A percentile compares a stretch with the other conserved stretches of the same genome.
Evolutionary conservation across 2,888 invertebrate genomes (phyloP).

Genomic region (Drosophila demipolita): DNA sequence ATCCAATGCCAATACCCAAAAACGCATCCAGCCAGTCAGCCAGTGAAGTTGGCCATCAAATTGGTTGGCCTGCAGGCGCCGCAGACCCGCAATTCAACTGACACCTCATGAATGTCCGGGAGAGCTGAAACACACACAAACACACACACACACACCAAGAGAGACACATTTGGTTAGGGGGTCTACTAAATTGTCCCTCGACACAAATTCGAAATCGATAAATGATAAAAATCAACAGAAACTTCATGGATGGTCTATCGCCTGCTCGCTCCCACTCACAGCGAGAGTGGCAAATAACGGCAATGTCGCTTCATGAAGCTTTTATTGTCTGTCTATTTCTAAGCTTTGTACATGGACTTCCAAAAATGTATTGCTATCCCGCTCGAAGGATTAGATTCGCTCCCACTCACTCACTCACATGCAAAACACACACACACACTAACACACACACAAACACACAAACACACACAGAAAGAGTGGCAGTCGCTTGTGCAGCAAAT

Average conservation of each 20-base stretch:
- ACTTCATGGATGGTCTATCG: slow-evolving; percentile 75
- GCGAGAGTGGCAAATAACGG: slow-evolving; percentile 60
- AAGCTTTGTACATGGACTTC: slow-evolving; percentile 79
- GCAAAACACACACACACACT: slow-evolving; percentile 8
- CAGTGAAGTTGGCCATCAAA: slow-evolving; percentile 69
- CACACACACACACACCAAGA: slow-evolving; percentile 24
- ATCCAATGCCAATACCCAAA: slow-evolving; percentile 35
- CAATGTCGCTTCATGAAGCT: slow-evolving; percentile 79
- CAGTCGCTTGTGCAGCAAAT: slow-evolving; percentile 69
- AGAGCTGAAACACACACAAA: slow-evolving; percentile 36
- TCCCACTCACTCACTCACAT: slow-evolving; percentile 39
- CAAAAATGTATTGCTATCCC: slow-evolving; percentile 67
- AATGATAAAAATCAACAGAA: slow-evolving; percentile 84
- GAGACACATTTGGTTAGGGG: slow-evolving; percentile 10
- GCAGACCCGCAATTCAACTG: slow-evolving; percentile 52
- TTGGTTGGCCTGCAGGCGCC: slow-evolving; percentile 53
- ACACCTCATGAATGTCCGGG: slow-evolving; percentile 77
- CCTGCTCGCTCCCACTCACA: slow-evolving; percentile 54
- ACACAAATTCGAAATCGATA: slow-evolving; percentile 84
- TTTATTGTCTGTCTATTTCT: slow-evolving; percentile 82
- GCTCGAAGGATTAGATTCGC: slow-evolving; percentile 66
- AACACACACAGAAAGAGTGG: slow-evolving; percentile 17
- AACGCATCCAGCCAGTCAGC: slow-evolving; percentile 28
- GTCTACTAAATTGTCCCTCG: slow-evolving; percentile 79
- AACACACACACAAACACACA: slow-evolving; percentile 14